Conservation (phyloP, 2,888 invertebrate genomes). For the Criorhina ranunculi region DNA sequence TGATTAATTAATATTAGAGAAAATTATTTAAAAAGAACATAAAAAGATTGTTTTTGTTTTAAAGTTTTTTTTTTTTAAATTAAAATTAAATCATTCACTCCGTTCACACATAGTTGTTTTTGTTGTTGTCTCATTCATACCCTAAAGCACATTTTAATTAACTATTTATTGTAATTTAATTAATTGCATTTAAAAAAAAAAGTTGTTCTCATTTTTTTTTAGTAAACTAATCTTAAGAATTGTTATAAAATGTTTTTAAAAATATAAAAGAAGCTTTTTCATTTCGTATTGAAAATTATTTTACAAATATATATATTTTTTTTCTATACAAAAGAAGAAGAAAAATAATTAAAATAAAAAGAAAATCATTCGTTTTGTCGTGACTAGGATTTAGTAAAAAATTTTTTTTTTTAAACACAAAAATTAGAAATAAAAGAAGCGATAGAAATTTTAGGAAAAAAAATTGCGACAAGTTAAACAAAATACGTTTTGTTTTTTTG, state of each 20-base stretch:
- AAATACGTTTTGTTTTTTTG: constrained; percentile 70
- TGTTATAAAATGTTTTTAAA: constrained; percentile 20
- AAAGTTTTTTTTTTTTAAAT: constrained; percentile 21
- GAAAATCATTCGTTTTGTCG: constrained; percentile 73
- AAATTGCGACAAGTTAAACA: constrained; percentile 48
- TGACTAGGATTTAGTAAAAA: constrained; percentile 77
- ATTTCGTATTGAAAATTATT: constrained; percentile 36
- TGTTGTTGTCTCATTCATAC: constrained; percentile 6
- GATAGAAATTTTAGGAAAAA: constrained; percentile 33
- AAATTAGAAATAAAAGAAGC: constrained; percentile 38
- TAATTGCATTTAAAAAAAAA: constrained; percentile 14
- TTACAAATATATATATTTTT: constrained; percentile 58
- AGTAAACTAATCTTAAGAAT: constrained; percentile 39
- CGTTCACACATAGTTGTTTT: not conserved
- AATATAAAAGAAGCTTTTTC: not conserved
- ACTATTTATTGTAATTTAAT: constrained; percentile 40
- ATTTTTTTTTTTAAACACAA: constrained; percentile 46
- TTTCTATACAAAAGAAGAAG: constrained; percentile 62
- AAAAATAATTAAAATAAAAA: constrained; percentile 60
- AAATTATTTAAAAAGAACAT: not conserved
- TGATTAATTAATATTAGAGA: constrained; percentile 56
- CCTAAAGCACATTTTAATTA: constrained; percentile 62
- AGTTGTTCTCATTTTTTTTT: constrained; percentile 15
- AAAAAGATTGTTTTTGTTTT: constrained; percentile 14
- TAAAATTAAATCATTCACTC: constrained; percentile 51